These are phyloP conservation scores for Drosophila aldrichi DNA, from an alignment of 2,888 invertebrate genomes.

Conservation along the genomic window DNA sequence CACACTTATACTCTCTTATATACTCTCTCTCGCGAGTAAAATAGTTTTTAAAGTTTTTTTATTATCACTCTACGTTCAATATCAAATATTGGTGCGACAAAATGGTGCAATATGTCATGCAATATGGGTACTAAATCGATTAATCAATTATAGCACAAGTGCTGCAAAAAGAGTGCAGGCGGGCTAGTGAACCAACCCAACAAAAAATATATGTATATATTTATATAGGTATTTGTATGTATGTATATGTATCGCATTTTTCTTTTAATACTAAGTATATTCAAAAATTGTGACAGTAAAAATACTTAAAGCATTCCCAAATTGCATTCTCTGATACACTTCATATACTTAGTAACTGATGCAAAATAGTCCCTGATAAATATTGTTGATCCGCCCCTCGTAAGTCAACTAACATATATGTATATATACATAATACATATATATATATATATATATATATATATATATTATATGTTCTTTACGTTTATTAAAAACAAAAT, in stretches of 20 bases:
- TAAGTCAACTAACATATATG: constrained; percentile 28
- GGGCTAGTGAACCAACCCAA: constrained; percentile 9
- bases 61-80: constrained; percentile 77
- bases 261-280: constrained; percentile 46
- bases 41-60: constrained; percentile 50
- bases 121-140: constrained; percentile 16
- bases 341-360: constrained; percentile 38
- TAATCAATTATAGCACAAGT: constrained; percentile 45
- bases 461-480: constrained; percentile 29
- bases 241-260: constrained; percentile 8
- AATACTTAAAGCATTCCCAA: constrained; percentile 62
- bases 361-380: constrained; percentile 59
- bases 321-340: constrained; percentile 49
- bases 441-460: constrained; percentile 14
- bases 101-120: constrained; percentile 61
- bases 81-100: constrained; percentile 76
- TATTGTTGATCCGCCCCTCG: constrained; percentile 33
- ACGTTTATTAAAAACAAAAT: constrained; percentile 72
- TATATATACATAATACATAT: constrained; percentile 15
- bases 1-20: constrained; percentile 59
- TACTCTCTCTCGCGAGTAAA: constrained; percentile 46
- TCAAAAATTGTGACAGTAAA: constrained; percentile 45
- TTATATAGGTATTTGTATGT: constrained; percentile 1
- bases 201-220: constrained; percentile 18
- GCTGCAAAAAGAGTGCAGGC: constrained; percentile 50